Evolutionary conservation across 2,888 invertebrate genomes (phyloP), one percentile per base, ranked within the genome.

Genomic region (Caenorhabditis plicata): DNA sequence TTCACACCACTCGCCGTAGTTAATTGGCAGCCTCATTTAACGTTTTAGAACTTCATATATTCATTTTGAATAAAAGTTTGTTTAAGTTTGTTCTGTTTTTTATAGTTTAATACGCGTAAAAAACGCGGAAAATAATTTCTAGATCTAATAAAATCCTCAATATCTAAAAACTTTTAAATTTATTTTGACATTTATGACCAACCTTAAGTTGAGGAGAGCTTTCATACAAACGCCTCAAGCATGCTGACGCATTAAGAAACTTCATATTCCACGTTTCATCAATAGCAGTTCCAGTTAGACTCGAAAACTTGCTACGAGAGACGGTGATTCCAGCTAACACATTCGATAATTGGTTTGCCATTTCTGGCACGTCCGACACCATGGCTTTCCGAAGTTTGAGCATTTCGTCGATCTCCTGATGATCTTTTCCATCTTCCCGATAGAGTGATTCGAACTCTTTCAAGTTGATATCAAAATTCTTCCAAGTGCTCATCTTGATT

Each of bases 301-400:
- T 38, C 20, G 42, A 40, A 36, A 60, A 60, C 20, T 50, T 42
- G 11, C 42, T 27, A 2, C 60, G 41, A 31, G 51, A 43, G 13
- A 51, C 50, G 1, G 42, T 39, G 2, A 48, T 54, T 5, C 43
- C 42, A 17, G 22, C 5, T 4, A 61, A 51, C 3, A 51, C 48
- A 33, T 60, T 47, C 2, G 49, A 22, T 1, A 60, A 27, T 22
- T 53, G 42, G 8, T 23, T 29, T 2, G 54, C 61, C 31, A 31
- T 26, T n/a, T 40, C 33, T 4, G 51, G 42, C 29, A 65, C 49
- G 38, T 72, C 74, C 3, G 58, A 55, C 4, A 68, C 56, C 45
- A 75, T 69, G 7, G 63, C 41, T 35, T 75, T 75, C 32, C 75
- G 46, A 31, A 72, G 45, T 50, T 73, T 75, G 35, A 75, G 50